Base-by-base conservation (phyloP, 2,797 vertebrate genomes). In the Etheostoma perlongum region DNA sequence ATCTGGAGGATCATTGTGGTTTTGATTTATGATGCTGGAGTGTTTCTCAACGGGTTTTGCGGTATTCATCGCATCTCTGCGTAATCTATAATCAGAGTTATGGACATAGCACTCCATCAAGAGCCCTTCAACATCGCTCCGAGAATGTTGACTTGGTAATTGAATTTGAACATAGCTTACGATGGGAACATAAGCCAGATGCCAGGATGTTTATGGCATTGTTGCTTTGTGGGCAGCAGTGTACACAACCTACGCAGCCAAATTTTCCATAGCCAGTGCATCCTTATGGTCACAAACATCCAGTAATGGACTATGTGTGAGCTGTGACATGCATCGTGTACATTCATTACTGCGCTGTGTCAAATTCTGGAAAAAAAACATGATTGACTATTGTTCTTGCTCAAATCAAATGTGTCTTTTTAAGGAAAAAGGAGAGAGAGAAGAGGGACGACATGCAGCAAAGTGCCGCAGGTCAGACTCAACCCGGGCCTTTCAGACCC, bases 161-260 rank as follows among this genome's bases (percentile, higher is more conserved):
- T 89, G 80, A 91, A 88, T 88, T 82, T 88, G 88, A 88, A 77
- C 68, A 47, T 79, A 83, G 79, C 83, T 90, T 90, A 89, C 85
- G 90, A 91, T 85, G 84, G 76, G 86, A 92, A 93, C 86, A 85
- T 86, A 79, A 92, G 86, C 92, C 86, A 92, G 90, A 94, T 94
- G 93, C 90, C 81, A 76, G 84, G 78, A 91, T 94, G 91, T 94
- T 95, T 94, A 94, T 91, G 68, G 70, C 60, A 10, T 86, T 89
- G 83, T 88, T 89, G 85, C 84, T 93, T 85, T 90, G 92, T 74
- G 86, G 91, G 89, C 84, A 87, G 49, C 66, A 63, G 80, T 89
- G 85, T 90, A 92, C 92, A 93, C 92, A 93, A 86, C 78, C 79
- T 76, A 30, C 30, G 79, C 72, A 68, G 84, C 69, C 70, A 82